phyloP scores from a whole-genome alignment of 2,797 vertebrate species.

The Siniperca scherzeri region DNA sequence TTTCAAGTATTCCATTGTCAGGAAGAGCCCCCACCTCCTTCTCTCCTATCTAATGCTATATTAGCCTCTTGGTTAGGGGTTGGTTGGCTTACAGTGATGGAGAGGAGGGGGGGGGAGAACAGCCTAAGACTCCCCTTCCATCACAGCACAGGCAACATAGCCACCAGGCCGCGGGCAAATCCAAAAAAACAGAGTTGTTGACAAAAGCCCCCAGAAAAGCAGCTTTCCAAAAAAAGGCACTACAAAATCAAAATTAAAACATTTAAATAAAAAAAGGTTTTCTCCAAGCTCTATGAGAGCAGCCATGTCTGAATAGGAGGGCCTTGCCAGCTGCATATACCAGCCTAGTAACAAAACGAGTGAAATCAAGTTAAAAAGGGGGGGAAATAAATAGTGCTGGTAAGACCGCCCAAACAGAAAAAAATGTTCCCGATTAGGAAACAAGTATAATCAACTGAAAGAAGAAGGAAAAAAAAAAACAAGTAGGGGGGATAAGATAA shows the following conservation, averaged over 20 bases:
- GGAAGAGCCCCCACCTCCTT: constrained; percentile 80
- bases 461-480: constrained; percentile 63
- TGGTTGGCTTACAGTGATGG: constrained; percentile 71
- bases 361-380: constrained; percentile 67
- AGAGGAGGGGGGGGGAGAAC: constrained; percentile 23
- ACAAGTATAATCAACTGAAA: constrained; percentile 81
- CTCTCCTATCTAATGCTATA: constrained; percentile 68
- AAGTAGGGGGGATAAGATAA: constrained; percentile 80
- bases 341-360: constrained; percentile 86
- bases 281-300: constrained; percentile 96
- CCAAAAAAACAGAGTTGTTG: constrained; percentile 70
- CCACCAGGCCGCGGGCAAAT: constrained; percentile 57
- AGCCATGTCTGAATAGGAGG: constrained; percentile 90
- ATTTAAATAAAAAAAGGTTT: constrained; percentile 82
- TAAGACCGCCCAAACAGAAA: constrained; percentile 89
- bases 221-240: constrained; percentile 98
- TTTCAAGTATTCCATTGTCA: constrained; percentile 92
- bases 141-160: constrained; percentile 70
- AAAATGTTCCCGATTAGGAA: constrained; percentile 87
- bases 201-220: constrained; percentile 91
- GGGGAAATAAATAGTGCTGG: constrained; percentile 87
- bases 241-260: constrained; percentile 95
- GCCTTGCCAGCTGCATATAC: constrained; percentile 91
- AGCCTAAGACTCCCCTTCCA: constrained; percentile 68
- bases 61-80: constrained; percentile 67